Conservation (phyloP, 1,140 invertebrate genomes). For the Drosophila takahashii region DNA sequence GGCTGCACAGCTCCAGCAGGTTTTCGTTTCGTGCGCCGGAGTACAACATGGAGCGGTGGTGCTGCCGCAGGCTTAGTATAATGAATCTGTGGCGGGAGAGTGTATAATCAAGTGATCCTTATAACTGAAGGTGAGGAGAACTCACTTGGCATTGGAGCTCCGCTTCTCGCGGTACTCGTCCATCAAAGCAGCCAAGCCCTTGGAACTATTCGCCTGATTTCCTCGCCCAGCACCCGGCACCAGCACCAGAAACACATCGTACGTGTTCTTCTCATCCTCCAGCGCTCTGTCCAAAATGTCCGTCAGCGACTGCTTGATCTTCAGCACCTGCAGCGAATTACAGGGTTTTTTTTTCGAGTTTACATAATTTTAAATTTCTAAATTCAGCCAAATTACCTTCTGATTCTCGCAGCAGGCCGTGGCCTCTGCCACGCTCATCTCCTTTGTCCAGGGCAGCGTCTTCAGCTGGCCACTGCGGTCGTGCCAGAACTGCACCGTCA, state of each 20-base stretch:
- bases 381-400: constrained; percentile 1
- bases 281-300: constrained; percentile 52
- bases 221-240: constrained; percentile 70
- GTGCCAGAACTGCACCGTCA: constrained; percentile 61
- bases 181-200: constrained; percentile 39
- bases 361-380: too few species aligned
- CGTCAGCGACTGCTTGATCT: constrained; percentile 60
- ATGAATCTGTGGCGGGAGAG: constrained; percentile 51
- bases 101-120: background rate
- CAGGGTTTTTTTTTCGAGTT: too few species aligned
- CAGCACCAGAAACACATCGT: constrained; percentile 74
- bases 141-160: constrained; percentile 72
- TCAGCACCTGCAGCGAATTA: constrained; percentile 27
- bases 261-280: constrained; percentile 27
- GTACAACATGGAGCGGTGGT: constrained; percentile 67
- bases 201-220: constrained; percentile 61
- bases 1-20: constrained; percentile 75
- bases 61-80: constrained; percentile 61
- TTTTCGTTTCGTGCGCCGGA: constrained; percentile 55
- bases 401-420: constrained; percentile 41
- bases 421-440: constrained; percentile 61
- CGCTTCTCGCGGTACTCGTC: constrained; percentile 66
- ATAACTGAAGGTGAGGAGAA: background rate
- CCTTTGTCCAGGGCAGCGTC: constrained; percentile 47
- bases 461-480: constrained; percentile 52